Base-by-base conservation (phyloP, 2,888 invertebrate species). In the Drosophila affinis region DNA sequence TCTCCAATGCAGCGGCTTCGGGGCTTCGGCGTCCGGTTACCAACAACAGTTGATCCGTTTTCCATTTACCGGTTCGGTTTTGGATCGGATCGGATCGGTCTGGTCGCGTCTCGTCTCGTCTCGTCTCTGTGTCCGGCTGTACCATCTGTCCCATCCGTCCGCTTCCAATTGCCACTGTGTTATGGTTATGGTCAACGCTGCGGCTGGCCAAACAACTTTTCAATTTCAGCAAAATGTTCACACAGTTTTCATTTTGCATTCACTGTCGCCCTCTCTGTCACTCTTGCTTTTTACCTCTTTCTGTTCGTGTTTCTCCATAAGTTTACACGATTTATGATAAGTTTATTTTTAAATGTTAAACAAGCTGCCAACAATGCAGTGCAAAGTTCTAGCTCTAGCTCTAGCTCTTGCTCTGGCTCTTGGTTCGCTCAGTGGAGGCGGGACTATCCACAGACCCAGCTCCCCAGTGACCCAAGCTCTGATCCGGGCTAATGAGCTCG, bases 171-270 rank as follows among this genome's bases (percentile, higher is more conserved):
- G 77, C 79, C 88, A 88, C 77, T 72, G 87, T 88, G 76, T 82
- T 88, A 81, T 79, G 88, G 88, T 78, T 85, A 85, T 72, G 71
- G 71, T 67, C 71, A 67, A 87, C 89, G 83, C 71, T 9, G 57
- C 68, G 76, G 74, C 81, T 62, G 87, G 77, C 63, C 81, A 89
- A 87, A 85, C 85, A 88, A 85, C 85, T 85, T 89, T 85, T 85
- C 88, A 84, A 89, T 87, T 78, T 78, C 60, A 55, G 53, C 58
- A 29, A 77, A 71, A 62, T 78, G 76, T 81, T 83, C 89, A 80
- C 88, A 89, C 82, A 87, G 76, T 77, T 84, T 87, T 56, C 76
- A 72, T 45, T 59, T 81, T 32, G 69, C 73, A 72, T 67, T 67
- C 65, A 78, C 65, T 48, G 63, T 44, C 34, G 7, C 39, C 14